These are phyloP conservation scores for Mormoops blainvillei DNA, from an alignment of 2,113 vertebrate species.

Conservation along the genomic window DNA sequence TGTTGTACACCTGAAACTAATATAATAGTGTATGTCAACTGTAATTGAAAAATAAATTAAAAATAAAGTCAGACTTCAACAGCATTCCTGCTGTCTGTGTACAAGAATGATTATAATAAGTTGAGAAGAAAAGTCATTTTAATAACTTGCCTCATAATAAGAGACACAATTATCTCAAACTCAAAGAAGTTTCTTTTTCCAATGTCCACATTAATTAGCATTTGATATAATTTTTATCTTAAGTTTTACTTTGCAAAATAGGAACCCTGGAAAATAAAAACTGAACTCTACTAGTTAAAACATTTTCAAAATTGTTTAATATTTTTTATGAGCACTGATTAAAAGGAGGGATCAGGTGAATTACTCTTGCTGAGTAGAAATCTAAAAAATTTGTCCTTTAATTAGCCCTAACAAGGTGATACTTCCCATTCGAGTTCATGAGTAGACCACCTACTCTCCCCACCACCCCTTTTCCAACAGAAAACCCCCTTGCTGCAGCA, in stretches of 20 bases:
- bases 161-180: background rate
- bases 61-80: background rate
- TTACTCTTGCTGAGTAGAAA: background rate
- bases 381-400: background rate
- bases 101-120: background rate
- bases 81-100: background rate
- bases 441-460: background rate
- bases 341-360: background rate
- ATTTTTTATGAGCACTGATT: background rate
- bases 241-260: background rate
- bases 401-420: background rate
- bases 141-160: background rate
- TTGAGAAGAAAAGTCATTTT: background rate
- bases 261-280: background rate
- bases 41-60: background rate
- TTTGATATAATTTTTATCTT: background rate
- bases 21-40: background rate
- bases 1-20: background rate
- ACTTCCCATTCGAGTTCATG: background rate
- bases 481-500: background rate
- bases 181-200: background rate
- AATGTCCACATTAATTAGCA: background rate
- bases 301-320: background rate
- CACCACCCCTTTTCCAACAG: background rate
- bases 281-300: background rate